A percentile compares a stretch with the other conserved stretches of the same genome.
These are phyloP conservation scores for Phymanthus crucifer DNA, from an alignment of 92 coral and sea anemone species.

Conservation along the genomic window DNA sequence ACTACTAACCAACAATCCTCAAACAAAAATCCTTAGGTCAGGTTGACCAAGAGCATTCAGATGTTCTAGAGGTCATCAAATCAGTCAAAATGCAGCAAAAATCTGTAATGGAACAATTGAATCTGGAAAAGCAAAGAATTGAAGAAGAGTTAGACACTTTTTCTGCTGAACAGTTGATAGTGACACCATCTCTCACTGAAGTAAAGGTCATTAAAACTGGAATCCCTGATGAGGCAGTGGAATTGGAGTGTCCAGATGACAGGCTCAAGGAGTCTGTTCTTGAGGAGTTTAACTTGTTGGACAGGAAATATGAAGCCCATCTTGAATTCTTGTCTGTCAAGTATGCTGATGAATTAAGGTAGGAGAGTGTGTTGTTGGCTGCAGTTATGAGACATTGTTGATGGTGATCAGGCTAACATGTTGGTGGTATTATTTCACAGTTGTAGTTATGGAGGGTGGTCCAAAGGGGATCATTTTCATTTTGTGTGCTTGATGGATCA, in stretches of 20 bases:
- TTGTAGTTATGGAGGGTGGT: constrained; percentile 78
- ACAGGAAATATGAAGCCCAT: constrained; percentile 90
- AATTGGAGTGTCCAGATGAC: constrained; percentile 83
- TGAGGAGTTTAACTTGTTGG: constrained; percentile 83
- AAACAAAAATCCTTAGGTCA: constrained; percentile 39
- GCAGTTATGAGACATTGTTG: background rate
- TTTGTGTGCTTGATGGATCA: constrained; percentile 85
- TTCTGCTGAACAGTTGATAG: constrained; percentile 43
- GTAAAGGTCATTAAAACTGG: constrained; percentile 61
- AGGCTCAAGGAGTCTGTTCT: constrained; percentile 68
- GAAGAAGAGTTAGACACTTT: constrained; percentile 73
- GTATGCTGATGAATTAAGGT: constrained; percentile 44
- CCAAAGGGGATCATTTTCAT: constrained; percentile 81
- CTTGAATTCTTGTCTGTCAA: constrained; percentile 77
- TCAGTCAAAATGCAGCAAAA: constrained; percentile 89
- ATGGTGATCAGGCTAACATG: background rate
- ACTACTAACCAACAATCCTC: background rate
- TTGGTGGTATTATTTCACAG: constrained; percentile 36
- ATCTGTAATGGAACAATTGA: constrained; percentile 63
- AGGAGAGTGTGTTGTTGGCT: background rate
- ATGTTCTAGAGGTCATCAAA: constrained; percentile 69
- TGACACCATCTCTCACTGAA: constrained; percentile 44
- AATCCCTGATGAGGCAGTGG: constrained; percentile 77
- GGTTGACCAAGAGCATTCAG: constrained; percentile 74
- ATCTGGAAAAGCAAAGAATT: constrained; percentile 67